Base-by-base conservation (phyloP, 2,888 invertebrate species). In the Callyntrura guangdongensis region DNA sequence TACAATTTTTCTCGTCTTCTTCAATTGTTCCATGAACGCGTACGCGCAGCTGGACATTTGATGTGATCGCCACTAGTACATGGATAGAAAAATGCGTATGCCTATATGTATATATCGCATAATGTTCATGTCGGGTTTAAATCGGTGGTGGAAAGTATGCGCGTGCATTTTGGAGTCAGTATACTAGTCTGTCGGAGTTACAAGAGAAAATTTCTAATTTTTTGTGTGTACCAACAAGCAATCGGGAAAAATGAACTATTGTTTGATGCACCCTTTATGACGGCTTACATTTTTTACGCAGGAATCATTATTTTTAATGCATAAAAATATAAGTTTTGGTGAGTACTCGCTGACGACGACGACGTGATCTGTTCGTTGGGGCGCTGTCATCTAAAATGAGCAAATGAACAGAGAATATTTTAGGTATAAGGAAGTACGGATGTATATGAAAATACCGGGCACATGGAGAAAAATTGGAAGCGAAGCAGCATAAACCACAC, bases 1-100 rank as follows among this genome's bases (percentile, higher is more conserved):
- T 86, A 86, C 53, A 67, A 86, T 90, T 88, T 86, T 81, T 20
- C 81, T 85, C 89, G 53, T 81, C 81, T 59, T 81, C 90, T 86
- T 86, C 81, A 86, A 90, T 90, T 86, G 89, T 90, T 90, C 89
- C 85, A 87, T 92, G 92, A 91, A 93, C 91, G 87, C 92, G 91
- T 91, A 81, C 90, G 79, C 93, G 91, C 93, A 93, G 93, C 93
- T 93, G 93, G 93, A 93, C 92, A 92, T 90, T 86, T 92, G 61
- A 81, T 81, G 89, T 91, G 93, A 93, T 93, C 92, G 91, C 87
- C 85, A 87, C 77, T 53, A 53, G 77, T 53, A n/a, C 11, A 77
- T 12, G 6, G 25, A 53, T 59, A 59, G 79, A 59, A 22, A n/a
- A 85, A 90, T 36, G 36, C 6, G 6, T 36, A 36, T 36, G 6